Evolutionary conservation across 2,888 invertebrate genomes (phyloP), one percentile per base, ranked within the genome.

Genomic region (Gonocerus acuteangulatus): DNA sequence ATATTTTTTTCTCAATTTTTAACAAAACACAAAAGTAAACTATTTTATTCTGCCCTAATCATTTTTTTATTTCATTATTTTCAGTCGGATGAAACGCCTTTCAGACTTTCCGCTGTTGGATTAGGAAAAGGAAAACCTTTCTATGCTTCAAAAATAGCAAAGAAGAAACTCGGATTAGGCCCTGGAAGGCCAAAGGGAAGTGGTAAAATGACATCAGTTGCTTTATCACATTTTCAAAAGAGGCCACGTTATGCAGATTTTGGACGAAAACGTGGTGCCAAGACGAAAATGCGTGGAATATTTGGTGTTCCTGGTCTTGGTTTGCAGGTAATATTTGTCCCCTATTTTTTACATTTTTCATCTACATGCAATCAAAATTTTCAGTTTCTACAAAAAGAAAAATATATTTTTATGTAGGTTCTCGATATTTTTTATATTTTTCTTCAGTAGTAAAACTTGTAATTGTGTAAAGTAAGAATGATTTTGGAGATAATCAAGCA

Each of bases 231-330:
- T 21, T 69, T 66, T 48, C 69, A 69, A 42, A 70, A 69, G 83
- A 7, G 89, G 88, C 74, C 75, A 85, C 78, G 86, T 51, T 77
- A 87, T 48, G 81, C 82, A 19, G 87, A 90, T 68, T 85, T 89
- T 72, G 85, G 87, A 27, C 77, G 91, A 65, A 91, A 92, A 72
- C 79, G 93, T 64, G 90, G 89, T 6, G 84, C 88, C 1, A 94
- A 94, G 73, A 84, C 90, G 13, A 94, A 92, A 76, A 89, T 92
- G 83, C 77, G 90, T 52, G 89, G 89, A 2, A 82, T 88, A 45
- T 89, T 89, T 72, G 89, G 89, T 15, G 86, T 85, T 4, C 88
- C 89, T 0, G 88, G 87, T 6, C 76, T 89, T 19, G 87, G 87
- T 2, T 74, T 89, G 61, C 87, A 87, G 73, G 78, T 78, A 70